phyloP scores from a whole-genome alignment of 2,797 vertebrate species.

The Propithecus deckenii region DNA sequence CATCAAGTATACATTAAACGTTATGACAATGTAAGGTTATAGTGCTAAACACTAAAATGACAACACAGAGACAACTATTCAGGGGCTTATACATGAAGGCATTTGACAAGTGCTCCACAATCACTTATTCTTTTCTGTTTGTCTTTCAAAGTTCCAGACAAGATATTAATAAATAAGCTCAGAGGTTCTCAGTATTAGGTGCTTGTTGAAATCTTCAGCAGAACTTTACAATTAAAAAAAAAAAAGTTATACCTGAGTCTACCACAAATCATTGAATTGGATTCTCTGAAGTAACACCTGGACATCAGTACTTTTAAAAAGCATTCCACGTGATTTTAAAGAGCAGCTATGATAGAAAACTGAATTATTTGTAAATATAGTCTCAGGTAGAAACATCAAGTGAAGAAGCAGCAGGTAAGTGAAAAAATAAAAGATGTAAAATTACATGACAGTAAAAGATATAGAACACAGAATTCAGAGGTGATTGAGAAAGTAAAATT shows the following conservation, averaged over 20 bases:
- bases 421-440: not conserved
- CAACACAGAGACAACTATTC: not conserved
- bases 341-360: not conserved
- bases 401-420: not conserved
- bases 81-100: not conserved
- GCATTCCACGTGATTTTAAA: not conserved
- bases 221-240: not conserved
- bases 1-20: not conserved
- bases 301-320: not conserved
- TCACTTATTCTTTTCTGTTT: not conserved
- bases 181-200: not conserved
- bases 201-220: not conserved
- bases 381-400: not conserved
- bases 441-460: not conserved
- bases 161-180: not conserved
- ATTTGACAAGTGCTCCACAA: not conserved
- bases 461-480: not conserved
- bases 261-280: conserved; percentile 12
- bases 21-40: not conserved
- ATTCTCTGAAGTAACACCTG: not conserved
- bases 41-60: not conserved
- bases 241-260: not conserved
- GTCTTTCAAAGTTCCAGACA: not conserved
- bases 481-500: not conserved
- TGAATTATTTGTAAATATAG: conserved; percentile 1